A percentile compares a stretch with the other conserved stretches of the same genome.
Conservation (phyloP, 1,140 invertebrate genomes). For the Fopius arisanus region DNA sequence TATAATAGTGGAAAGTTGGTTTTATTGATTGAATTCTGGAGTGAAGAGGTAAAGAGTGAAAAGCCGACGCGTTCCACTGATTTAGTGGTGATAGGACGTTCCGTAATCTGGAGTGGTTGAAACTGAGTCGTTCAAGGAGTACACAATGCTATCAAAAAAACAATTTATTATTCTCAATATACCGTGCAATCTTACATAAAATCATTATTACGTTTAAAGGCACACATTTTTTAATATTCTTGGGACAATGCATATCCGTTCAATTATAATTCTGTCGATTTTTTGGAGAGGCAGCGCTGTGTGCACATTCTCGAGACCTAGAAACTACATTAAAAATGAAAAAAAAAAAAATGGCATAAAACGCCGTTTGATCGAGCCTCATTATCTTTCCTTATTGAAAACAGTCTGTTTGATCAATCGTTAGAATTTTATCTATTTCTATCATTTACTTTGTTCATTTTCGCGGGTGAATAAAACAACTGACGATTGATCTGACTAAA, state of each 20-base stretch:
- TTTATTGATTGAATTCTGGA: no score
- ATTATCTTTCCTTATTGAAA: background rate
- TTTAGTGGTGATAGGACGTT: no score
- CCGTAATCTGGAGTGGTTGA: no score
- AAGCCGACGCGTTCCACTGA: no score
- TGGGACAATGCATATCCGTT: conserved; percentile 3
- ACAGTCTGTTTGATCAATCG: conserved; percentile 27
- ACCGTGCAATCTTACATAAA: conserved; percentile 60
- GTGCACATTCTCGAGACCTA: background rate
- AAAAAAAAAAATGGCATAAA: conserved; percentile 15
- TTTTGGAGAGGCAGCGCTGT: conserved; percentile 3
- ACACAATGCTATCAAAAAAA: conserved; percentile 51
- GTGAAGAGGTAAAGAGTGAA: no score
- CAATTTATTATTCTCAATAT: conserved; percentile 61
- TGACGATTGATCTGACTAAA: conserved; percentile 25
- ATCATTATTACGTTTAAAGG: conserved; percentile 64
- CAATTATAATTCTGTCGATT: conserved; percentile 27
- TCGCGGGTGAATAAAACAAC: conserved; percentile 11
- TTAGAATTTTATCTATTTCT: conserved; percentile 11
- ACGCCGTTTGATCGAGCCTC: conserved; percentile 8
- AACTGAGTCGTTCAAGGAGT: background rate
- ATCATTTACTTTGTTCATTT: conserved; percentile 4
- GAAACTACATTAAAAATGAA: conserved; percentile 4
- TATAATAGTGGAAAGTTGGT: no score
- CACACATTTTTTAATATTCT: conserved; percentile 53